A percentile compares a stretch with the other conserved stretches of the same genome.
Evolutionary conservation across 2,113 vertebrate species (phyloP).

Genomic region (Scomber scombrus): DNA sequence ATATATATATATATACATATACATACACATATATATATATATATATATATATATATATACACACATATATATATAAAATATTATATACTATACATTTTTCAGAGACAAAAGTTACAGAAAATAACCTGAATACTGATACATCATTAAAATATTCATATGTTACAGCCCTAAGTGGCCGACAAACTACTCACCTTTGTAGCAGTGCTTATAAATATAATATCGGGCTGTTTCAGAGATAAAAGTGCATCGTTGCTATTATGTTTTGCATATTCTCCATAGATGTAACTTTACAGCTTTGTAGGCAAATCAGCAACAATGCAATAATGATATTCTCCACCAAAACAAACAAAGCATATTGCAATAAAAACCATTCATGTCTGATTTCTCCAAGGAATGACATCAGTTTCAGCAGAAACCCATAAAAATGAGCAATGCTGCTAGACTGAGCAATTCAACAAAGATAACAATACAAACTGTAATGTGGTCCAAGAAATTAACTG

Average conservation of each 20-base stretch:
- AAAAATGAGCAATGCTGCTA: constrained; percentile 17
- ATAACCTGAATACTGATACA: no score
- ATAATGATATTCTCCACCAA: background rate
- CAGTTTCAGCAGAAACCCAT: background rate
- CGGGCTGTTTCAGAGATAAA: background rate
- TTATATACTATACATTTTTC: no score
- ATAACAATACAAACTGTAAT: background rate
- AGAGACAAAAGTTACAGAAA: no score
- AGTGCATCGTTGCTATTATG: background rate
- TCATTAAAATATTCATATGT: no score
- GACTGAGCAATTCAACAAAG: background rate
- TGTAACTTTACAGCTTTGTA: constrained; percentile 1
- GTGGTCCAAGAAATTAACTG: constrained; percentile 34
- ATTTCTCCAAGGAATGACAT: background rate
- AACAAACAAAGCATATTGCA: background rate
- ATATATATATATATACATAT: no score
- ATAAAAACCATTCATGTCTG: constrained; percentile 1
- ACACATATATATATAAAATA: no score
- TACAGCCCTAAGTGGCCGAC: no score
- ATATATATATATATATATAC: no score
- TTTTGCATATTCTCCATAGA: background rate
- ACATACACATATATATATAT: no score
- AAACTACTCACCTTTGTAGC: background rate
- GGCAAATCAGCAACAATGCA: background rate
- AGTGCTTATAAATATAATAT: background rate